Evolutionary conservation across 1,140 invertebrate species (phyloP), one percentile per base, ranked within the genome.

Genomic region (Panagrolaimus sp.): DNA sequence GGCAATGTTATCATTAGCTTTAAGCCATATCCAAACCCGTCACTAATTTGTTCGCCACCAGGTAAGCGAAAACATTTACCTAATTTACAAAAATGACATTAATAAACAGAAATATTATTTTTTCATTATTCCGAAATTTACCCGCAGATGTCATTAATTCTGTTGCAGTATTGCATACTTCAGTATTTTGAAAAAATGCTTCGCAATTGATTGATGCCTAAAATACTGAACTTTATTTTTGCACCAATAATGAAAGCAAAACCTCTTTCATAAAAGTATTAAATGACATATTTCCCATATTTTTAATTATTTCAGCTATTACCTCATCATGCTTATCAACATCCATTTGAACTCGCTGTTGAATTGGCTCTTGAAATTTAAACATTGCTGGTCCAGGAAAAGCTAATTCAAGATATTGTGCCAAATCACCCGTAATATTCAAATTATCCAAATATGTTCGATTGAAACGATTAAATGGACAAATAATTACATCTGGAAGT

Each of bases 391-490:
- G 62, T n/a, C 65, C 63, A 0, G 77, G 77, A 69, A 63, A 78
- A 7, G 77, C 61, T 20, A 78, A 57, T 70, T 77, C 72, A n/a
- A 78, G 31, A 69, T 80, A 79, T 69, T 78, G 75, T 3, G 77
- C 69, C 31, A 78, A 63, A 23, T 57, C 64, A 44, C 46, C 67
- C 43, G 76, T 76, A 14, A 78, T 69, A 46, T 78, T 78, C 43
- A 48, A 45, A 16, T 43, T 31, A 13, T 73, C 63, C 11, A 78
- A 63, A 61, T 61, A 79, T 9, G 77, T 51, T 31, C 53, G 31
- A 43, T 78, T 78, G 65, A 79, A 79, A 16, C 77, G 77, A 65
- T 78, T 78, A 61, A 80, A 77, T 14, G 77, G 77, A 44, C 77
- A 78, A 14, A 78, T 69, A 8, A 79, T 67, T 31, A 78, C 68